phyloP scores from a whole-genome alignment of 2,113 vertebrate genomes.

The Rhagologus leucostigma region DNA sequence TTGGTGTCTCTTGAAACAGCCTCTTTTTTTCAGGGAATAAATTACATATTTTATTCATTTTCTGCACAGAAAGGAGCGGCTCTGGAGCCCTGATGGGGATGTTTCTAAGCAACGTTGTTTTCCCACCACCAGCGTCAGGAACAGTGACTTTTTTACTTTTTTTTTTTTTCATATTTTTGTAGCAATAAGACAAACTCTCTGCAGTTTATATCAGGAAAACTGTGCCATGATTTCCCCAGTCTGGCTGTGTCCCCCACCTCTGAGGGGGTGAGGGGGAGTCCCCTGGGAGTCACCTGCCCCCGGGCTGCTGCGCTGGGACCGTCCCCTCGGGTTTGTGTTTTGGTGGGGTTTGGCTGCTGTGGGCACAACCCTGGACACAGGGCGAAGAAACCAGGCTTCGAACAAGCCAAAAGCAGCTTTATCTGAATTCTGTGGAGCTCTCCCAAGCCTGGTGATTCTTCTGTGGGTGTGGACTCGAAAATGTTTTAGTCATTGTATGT shows the following conservation, averaged over 20 bases:
- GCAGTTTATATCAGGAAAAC: neutral
- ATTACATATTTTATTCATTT: constrained; percentile 43
- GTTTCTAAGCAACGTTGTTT: constrained; percentile 67
- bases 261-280: neutral
- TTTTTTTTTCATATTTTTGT: neutral
- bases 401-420: neutral
- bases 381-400: neutral
- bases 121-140: constrained; percentile 14
- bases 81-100: constrained; percentile 44
- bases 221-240: neutral
- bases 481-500: constrained; percentile 45
- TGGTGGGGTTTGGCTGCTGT: neutral
- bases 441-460: neutral
- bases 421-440: neutral
- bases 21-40: neutral
- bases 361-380: neutral
- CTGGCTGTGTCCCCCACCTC: neutral
- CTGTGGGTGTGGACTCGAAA: constrained; percentile 18
- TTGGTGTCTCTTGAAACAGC: neutral
- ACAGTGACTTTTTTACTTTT: neutral
- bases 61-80: neutral
- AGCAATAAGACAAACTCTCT: neutral
- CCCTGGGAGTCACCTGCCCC: neutral
- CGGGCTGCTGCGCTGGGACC: accelerated
- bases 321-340: neutral